These are phyloP conservation scores for Carcharodon carcharias DNA, from an alignment of 2,797 vertebrate species.

Conservation along the genomic window DNA sequence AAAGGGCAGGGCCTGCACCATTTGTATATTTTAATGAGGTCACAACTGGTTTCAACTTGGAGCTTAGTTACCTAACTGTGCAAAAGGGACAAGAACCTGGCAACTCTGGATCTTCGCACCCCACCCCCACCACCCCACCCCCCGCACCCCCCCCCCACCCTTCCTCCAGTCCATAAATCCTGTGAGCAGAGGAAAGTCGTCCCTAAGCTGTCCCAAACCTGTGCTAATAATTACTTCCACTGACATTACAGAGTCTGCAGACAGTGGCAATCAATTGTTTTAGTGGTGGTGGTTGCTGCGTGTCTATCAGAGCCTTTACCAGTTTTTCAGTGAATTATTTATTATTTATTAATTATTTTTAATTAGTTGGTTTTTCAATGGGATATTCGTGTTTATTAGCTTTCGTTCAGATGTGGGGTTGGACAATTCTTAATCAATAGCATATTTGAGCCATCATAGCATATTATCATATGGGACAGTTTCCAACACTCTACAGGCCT, in stretches of 20 bases:
- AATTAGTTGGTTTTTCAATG: neutral
- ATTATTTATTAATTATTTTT: neutral
- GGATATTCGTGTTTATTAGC: neutral
- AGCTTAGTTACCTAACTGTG: neutral
- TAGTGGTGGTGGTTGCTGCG: too few relatives aligned
- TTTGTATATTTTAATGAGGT: too few relatives aligned
- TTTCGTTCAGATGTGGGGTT: neutral
- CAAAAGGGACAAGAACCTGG: neutral
- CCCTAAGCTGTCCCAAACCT: neutral
- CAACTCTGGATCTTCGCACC: neutral
- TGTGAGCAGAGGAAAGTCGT: neutral
- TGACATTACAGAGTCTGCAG: neutral
- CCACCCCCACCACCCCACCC: too few relatives aligned
- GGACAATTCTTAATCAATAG: neutral
- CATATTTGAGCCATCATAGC: neutral
- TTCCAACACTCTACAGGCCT: neutral
- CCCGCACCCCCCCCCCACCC: too few relatives aligned
- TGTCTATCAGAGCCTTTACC: neutral
- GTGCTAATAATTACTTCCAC: neutral
- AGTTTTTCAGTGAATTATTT: neutral
- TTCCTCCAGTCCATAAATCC: neutral
- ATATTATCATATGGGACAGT: neutral
- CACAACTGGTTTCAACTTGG: too few relatives aligned
- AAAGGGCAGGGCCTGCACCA: too few relatives aligned
- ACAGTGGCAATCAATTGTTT: neutral